These are phyloP conservation scores for Gulo gulo DNA, from an alignment of 2,113 vertebrate genomes.

Conservation along the genomic window DNA sequence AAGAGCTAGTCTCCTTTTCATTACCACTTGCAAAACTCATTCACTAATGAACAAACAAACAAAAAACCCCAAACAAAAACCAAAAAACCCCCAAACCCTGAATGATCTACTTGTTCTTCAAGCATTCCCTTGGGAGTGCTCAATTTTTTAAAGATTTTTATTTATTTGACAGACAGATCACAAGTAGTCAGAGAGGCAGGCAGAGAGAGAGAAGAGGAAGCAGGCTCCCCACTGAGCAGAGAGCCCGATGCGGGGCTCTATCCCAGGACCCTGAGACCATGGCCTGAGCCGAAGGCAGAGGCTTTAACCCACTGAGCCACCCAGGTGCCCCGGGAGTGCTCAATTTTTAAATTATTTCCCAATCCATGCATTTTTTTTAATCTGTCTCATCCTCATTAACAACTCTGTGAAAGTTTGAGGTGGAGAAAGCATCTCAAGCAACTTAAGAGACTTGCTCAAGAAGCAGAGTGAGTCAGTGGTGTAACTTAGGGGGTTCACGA, in stretches of 20 bases:
- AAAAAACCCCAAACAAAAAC: neutral
- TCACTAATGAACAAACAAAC: neutral
- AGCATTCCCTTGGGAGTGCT: neutral
- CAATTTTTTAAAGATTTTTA: neutral
- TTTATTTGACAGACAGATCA: too few species aligned
- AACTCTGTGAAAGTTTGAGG: neutral
- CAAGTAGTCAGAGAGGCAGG: too few species aligned
- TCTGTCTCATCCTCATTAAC: conserved; percentile 22
- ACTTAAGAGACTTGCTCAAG: neutral
- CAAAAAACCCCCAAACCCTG: neutral
- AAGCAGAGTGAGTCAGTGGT: neutral
- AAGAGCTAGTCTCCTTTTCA: neutral
- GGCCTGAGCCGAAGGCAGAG: too few species aligned
- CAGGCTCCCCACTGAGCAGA: too few species aligned
- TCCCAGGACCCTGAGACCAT: too few species aligned
- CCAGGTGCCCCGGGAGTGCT: neutral
- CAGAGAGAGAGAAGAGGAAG: too few species aligned
- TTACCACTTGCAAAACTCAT: neutral
- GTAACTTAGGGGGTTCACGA: neutral
- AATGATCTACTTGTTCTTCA: conserved; percentile 1
- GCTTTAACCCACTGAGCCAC: too few species aligned
- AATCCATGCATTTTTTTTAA: conserved; percentile 5
- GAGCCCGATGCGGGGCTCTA: too few species aligned
- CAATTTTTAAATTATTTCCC: conserved; percentile 15
- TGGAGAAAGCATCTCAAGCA: neutral